Base-by-base conservation (phyloP, 2,888 invertebrate species). In the Caenorhabditis becei region DNA sequence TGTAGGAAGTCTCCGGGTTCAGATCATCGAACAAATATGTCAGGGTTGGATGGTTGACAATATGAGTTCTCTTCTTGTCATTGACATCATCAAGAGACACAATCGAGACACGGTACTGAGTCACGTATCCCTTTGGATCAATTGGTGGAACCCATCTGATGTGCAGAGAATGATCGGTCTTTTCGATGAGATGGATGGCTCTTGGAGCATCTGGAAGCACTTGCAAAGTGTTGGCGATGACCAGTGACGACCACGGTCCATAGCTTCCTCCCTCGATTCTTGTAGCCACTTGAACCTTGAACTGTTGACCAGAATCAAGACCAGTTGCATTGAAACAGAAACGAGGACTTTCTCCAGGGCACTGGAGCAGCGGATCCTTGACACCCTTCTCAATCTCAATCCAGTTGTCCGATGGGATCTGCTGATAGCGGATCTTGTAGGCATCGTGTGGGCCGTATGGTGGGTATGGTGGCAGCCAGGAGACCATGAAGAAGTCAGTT, bases 401-500 rank as follows among this genome's bases (percentile, higher is more conserved):
- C 90, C 90, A 90, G 49, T 88, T 82, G n/a, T 84, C 78, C 11
- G 89, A 78, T 23, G 83, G 87, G n/a, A 90, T 80, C 23, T 86
- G 83, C 62, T 88, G 89, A 63, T 90, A 89, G 24, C 88, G 84
- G 23, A 91, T 82, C 83, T 90, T 90, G 86, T 90, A 91, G 24
- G 84, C 82, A 62, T 91, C 90, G 70, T 91, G 89, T 10, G 91
- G 91, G 14, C 91, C 91, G 77, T 91, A 91, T 47, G 91, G 91
- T 32, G 91, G 91, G 72, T 91, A 91, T 16, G 91, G 91, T 20
- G 91, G 91, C 62, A 91, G 81, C 91, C 91, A 91, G 11, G 90
- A 89, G 47, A 91, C 89, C 79, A 86, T 86, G 83, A 91, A 90
- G 86, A 90, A 91, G 77, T 89, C 88, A 56, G 89, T 90, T 53